Base-by-base conservation (phyloP, 2,113 vertebrate genomes). In the Burhinus bistriatus region DNA sequence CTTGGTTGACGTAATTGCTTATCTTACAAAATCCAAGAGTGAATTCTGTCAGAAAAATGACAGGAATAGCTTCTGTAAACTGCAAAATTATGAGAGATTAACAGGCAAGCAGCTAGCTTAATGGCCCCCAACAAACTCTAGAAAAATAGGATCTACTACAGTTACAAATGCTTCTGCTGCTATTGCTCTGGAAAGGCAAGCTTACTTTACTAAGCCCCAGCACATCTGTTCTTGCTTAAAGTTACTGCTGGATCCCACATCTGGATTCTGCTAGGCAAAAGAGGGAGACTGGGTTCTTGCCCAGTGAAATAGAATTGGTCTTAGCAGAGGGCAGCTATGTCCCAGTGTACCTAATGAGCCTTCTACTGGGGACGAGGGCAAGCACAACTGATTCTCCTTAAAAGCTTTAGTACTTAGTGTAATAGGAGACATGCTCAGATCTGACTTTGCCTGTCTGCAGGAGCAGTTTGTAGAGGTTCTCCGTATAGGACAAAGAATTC, bases 211-310 rank as follows among this genome's bases (percentile, higher is more conserved):
- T 84, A 0, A 81, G 59, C 12, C 78, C 38, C 72, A 84, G 23
- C 59, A 71, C 95, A 97, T 94, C 94, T 97, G 95, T 73, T 96
- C 64, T 87, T 96, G 61, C 42, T 96, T 96, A 95, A 77, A 89
- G n/a, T 91, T 97, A 75, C 29, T 95, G 84, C 92, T 87, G 84
- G 70, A 55, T 91, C 68, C 76, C 72, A 59, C 83, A 89, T 96
- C 95, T 96, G 93, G 83, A 81, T 89, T 84, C 69, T 92, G 81
- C 87, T 89, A 87, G 72, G 87, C 55, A n/a, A 38, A 55, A 91
- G 59, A 78, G 83, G n/a, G 62, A 69, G 51, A 23, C 58, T 80
- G 59, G 36, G 45, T 78, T 91, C 87, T 95, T 96, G 59, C 87
- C 93, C 69, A 78, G 2, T 92, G 78, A 95, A 96, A 91, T 22